Base-by-base conservation (phyloP, 2,888 invertebrate genomes). In the Xestia xanthographa region DNA sequence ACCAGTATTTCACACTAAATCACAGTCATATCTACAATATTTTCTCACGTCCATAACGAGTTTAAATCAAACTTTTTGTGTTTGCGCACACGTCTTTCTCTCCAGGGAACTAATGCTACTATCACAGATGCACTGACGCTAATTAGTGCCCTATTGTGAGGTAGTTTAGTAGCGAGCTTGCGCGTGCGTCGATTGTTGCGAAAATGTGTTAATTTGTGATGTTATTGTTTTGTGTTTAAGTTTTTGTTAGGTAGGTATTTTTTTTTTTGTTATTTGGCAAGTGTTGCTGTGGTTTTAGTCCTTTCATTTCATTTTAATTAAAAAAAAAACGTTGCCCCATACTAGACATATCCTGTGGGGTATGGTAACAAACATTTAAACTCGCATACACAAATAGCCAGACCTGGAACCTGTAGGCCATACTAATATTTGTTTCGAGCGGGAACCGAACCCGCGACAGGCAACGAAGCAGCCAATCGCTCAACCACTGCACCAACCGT, bases 81-180 rank as follows among this genome's bases (percentile, higher is more conserved):
- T 78, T 79, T 79, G 65, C 50, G 1, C 48, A 75, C 70, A 38
- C 50, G 65, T 85, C 75, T 87, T 72, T 86, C 79, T 77, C 80
- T 76, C 84, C 41, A 63, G 77, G 66, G 86, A 79, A 43, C 58
- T n/a, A 50, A 43, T 75, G 76, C 0, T 9, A 0, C 34, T 63
- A 88, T 87, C 83, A 62, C 43, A 82, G 66, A 77, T 77, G 69
- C 77, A 85, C 38, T 67, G 67, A 38, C 34, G 29, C 11, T 82
- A 84, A 84, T 87, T 86, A 79, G 74, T 81, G 68, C 62, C 72
- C 73, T 75, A 74, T 86, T 79, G 50, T 75, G 45, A 75, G 65
- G 69, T 70, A 71, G 79, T 82, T 76, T 62, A 77, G 87, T 82
- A 14, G 72, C n/a, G 82, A 75, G 73, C 76, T 71, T 75, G 84